phyloP scores from a whole-genome alignment of 2,888 invertebrate genomes.

The Portevinia maculata region DNA sequence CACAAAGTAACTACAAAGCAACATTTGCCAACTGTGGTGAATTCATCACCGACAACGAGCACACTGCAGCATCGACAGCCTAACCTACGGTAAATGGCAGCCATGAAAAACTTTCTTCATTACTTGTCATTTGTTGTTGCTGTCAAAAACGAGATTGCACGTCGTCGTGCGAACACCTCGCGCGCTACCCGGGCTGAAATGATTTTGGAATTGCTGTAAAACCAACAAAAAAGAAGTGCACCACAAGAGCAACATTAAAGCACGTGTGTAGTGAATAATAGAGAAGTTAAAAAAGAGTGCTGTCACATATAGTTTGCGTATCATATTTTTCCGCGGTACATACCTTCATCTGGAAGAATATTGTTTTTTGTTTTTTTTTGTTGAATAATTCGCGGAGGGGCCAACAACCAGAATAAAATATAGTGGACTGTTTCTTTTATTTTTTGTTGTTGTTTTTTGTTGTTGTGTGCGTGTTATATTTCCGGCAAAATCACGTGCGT shows the following conservation, averaged over 20 bases:
- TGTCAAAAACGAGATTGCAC: slow-evolving; percentile 72
- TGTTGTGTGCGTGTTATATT: slow-evolving; percentile 16
- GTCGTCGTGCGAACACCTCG: slow-evolving; percentile 73
- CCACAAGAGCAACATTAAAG: slow-evolving; percentile 40
- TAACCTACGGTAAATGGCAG: slow-evolving; percentile 42
- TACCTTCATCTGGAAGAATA: not conserved
- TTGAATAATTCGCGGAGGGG: not conserved
- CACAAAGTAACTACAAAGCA: slow-evolving; percentile 39
- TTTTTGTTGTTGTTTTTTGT: slow-evolving; percentile 9
- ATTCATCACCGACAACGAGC: not conserved
- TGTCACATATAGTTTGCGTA: slow-evolving; percentile 50
- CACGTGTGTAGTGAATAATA: slow-evolving; percentile 68
- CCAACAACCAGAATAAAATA: slow-evolving; percentile 9
- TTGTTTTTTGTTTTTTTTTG: slow-evolving; percentile 11
- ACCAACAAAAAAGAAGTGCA: slow-evolving; percentile 20
- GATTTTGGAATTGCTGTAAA: slow-evolving; percentile 55
- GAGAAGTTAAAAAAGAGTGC: slow-evolving; percentile 27
- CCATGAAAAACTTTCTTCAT: slow-evolving; percentile 56
- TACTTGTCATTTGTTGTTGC: slow-evolving; percentile 72
- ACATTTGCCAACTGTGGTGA: slow-evolving; percentile 36
- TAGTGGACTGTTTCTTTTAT: slow-evolving; percentile 24
- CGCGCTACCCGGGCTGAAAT: slow-evolving; percentile 65
- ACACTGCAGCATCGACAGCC: not conserved
- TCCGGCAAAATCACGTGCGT: slow-evolving; percentile 36
- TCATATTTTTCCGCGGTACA: slow-evolving; percentile 36